Base-by-base conservation (phyloP, 2,888 invertebrate genomes). In the Perdita meconis region DNA sequence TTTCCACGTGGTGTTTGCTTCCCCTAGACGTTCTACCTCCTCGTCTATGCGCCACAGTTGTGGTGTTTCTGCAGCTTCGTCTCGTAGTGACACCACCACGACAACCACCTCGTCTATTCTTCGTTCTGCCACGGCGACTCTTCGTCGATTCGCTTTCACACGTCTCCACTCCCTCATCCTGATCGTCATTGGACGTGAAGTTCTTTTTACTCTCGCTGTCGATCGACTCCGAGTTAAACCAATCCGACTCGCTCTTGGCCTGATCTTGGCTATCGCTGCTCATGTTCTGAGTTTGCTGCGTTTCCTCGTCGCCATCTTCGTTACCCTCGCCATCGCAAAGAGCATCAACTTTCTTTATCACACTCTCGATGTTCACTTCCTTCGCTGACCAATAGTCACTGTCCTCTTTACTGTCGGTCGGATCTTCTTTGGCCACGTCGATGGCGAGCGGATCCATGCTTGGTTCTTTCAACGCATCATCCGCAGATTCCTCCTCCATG, bases 331-430 rank as follows among this genome's bases (percentile, higher is more conserved):
- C 89, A 19, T 92, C 92, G 90, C 95, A 95, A 47, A 96, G 90
- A 0, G 95, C 95, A 85, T 96, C 96, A 0, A 96, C 95, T 87
- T 96, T 96, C 91, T 96, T 96, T 78, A 97, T 96, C 1, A 97
- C 96, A 22, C 96, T 96, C 83, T 96, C 96, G 80, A 96, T 96
- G 87, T 96, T 96, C 0, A 96, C 94, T 88, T 96, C 96, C 91
- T 96, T 96, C 5, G 95, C 95, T 40, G 95, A 95, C 96, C 96
- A 96, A 84, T 95, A 95, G 90, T 96, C 96, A 86, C 94, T 95
- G 88, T 96, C 96, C 86, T 96, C 96, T 82, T 95, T 94, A 38
- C 94, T 94, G 63, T 92, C 92, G 0, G 88, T 89, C 3, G 92
- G 91, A 82, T 94, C 93, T 56, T 94, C 94, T 82, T 93, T 93